Percentiles rank a stretch among this genome's conserved stretches.
phyloP scores from a whole-genome alignment of 53 echinoderm and acorn worm species.

The Holothuria scabra region DNA sequence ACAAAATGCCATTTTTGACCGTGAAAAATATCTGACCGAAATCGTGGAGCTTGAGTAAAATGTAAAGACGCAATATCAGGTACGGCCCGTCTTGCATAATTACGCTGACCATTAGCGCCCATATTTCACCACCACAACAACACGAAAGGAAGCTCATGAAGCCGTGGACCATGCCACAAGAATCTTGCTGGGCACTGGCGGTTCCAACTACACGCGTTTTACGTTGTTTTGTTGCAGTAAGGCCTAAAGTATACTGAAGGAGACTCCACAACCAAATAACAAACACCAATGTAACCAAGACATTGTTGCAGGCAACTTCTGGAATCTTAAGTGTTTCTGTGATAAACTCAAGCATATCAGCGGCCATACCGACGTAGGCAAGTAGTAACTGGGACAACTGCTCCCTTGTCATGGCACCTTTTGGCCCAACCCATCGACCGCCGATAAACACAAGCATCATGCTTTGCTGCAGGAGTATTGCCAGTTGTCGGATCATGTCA shows the following conservation, averaged over 20 bases:
- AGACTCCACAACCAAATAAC: constrained; percentile 77
- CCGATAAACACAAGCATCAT: constrained; percentile 76
- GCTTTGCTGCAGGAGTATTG: constrained; percentile 70
- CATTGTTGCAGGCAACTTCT: constrained; percentile 62
- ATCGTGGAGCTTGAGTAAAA: constrained; percentile 59
- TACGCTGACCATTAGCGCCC: constrained; percentile 77
- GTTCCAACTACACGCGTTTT: constrained; percentile 46
- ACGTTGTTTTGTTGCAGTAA: constrained; percentile 68
- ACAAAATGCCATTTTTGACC: constrained; percentile 72
- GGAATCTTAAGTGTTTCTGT: constrained; percentile 71
- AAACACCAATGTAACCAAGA: constrained; percentile 56
- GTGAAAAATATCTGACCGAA: constrained; percentile 82
- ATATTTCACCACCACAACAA: constrained; percentile 83
- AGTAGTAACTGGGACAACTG: constrained; percentile 76
- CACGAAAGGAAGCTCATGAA: constrained; percentile 7
- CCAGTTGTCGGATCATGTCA: constrained; percentile 31
- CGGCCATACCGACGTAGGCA: constrained; percentile 76
- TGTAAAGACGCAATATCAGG: constrained; percentile 68
- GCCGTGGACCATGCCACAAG: background rate
- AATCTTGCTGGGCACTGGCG: constrained; percentile 14
- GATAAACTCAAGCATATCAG: constrained; percentile 83
- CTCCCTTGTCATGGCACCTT: constrained; percentile 74
- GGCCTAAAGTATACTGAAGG: constrained; percentile 68
- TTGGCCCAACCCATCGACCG: constrained; percentile 76
- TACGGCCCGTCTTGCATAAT: constrained; percentile 87